Conservation (phyloP, 1,140 invertebrate genomes). For the Drosophila ogumai region DNA sequence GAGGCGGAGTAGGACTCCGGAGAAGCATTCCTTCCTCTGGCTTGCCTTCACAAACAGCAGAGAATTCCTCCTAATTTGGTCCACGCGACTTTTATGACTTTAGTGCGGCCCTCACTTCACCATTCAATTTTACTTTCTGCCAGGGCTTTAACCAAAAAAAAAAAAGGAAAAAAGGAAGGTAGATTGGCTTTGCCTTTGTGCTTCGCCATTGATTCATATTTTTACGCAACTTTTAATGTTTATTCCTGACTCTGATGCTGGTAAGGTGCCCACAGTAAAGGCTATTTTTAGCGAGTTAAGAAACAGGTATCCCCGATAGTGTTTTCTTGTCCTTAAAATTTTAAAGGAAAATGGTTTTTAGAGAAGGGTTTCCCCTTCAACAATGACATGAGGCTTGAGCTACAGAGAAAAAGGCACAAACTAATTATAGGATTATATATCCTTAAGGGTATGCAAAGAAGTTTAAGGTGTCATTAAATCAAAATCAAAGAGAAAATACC, state of each 20-base stretch:
- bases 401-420: not conserved
- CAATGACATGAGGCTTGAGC: not conserved
- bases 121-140: constrained; percentile 69
- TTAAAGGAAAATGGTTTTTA: constrained; percentile 4
- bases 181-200: constrained; percentile 43
- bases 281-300: constrained; percentile 37
- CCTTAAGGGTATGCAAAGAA: too few species aligned
- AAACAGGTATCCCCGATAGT: not conserved
- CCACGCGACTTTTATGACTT: constrained; percentile 83
- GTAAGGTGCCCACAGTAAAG: constrained; percentile 8
- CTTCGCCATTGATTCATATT: constrained; percentile 71
- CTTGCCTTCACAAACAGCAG: constrained; percentile 37
- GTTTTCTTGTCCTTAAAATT: not conserved
- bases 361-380: too few species aligned
- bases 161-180: not conserved
- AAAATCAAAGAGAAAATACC: not conserved
- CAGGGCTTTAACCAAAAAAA: constrained; percentile 45
- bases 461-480: not conserved
- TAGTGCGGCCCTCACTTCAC: constrained; percentile 56
- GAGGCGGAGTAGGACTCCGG: constrained; percentile 8
- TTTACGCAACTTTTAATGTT: constrained; percentile 61
- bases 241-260: constrained; percentile 6
- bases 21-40: constrained; percentile 22
- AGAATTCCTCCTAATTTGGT: constrained; percentile 77
- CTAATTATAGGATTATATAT: constrained; percentile 25